Base-by-base conservation (phyloP, 2,888 invertebrate genomes). In the Zootermopsis nevadensis region DNA sequence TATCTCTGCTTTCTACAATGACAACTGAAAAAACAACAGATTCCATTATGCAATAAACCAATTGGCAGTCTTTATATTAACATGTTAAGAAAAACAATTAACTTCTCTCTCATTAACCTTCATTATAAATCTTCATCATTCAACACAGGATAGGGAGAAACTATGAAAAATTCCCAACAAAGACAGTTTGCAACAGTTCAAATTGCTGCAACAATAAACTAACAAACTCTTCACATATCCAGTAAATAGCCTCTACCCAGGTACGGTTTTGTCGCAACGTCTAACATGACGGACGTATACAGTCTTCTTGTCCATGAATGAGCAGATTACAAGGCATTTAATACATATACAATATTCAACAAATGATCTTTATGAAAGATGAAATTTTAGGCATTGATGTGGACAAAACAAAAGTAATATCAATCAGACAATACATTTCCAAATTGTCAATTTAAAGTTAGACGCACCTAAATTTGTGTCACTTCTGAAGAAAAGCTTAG, bases 251-350 rank as follows among this genome's bases (percentile, higher is more conserved):
- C 74, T 74, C 74, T 74, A 74, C 74, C 74, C 74, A 74, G 74
- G 74, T 74, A 74, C 74, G 2, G 33, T n/a, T 33, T 69, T 74
- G 38, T 31, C n/a, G 38, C 22, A 67, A 30, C 27, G 38, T 38
- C 27, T 69, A 42, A 38, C 38, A 74, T n/a, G 74, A 74, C 74
- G 38, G 35, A 38, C 74, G 31, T 2, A 27, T 27, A 66, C 19
- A 69, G 69, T 27, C 60, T 48, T 48, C 48, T 60, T 60, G 60
- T n/a, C 27, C n/a, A 60, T 27, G 60, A 60, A 69, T 69, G 69
- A 69, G 69, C 69, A 69, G 69, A 69, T n/a, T 74, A 74, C 38
- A 74, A 74, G 74, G 74, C 74, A 74, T 74, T n/a, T 69, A 60
- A n/a, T 60, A 60, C 27, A 60, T 60, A n/a, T 27, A 60, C 60